A percentile compares a stretch with the other conserved stretches of the same genome.
These are phyloP conservation scores for Vombatus ursinus DNA, from an alignment of 2,113 vertebrate genomes.

Conservation along the genomic window DNA sequence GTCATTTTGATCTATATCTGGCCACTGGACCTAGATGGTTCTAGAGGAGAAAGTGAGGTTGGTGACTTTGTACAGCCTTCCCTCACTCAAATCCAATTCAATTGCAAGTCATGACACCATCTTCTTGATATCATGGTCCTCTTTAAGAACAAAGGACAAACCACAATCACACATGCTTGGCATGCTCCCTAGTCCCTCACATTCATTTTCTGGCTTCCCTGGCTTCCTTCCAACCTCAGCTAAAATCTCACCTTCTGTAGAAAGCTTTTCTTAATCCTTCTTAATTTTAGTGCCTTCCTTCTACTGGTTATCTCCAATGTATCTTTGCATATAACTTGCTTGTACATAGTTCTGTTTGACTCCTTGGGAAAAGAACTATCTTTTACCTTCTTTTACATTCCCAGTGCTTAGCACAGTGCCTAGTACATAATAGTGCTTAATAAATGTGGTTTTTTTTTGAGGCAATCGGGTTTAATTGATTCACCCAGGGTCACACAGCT, in stretches of 20 bases:
- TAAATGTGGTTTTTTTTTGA: neutral
- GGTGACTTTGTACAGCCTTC: no score
- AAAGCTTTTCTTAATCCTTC: neutral
- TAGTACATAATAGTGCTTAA: neutral
- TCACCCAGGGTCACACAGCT: no score
- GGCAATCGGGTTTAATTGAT: no score
- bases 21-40: no score
- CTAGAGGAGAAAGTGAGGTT: no score
- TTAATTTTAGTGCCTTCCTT: neutral
- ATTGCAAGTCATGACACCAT: no score
- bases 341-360: neutral
- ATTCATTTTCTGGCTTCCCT: neutral
- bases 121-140: no score
- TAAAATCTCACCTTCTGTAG: neutral
- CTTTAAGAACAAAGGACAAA: no score
- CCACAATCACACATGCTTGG: neutral
- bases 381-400: neutral
- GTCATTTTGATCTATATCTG: no score
- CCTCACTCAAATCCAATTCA: no score
- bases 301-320: neutral
- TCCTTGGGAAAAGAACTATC: neutral
- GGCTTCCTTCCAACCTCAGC: neutral
- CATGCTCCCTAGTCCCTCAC: neutral
- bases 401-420: neutral
- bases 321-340: neutral